Base-by-base conservation (phyloP, 2,888 invertebrate genomes). In the Caenorhabditis drosophilae region DNA sequence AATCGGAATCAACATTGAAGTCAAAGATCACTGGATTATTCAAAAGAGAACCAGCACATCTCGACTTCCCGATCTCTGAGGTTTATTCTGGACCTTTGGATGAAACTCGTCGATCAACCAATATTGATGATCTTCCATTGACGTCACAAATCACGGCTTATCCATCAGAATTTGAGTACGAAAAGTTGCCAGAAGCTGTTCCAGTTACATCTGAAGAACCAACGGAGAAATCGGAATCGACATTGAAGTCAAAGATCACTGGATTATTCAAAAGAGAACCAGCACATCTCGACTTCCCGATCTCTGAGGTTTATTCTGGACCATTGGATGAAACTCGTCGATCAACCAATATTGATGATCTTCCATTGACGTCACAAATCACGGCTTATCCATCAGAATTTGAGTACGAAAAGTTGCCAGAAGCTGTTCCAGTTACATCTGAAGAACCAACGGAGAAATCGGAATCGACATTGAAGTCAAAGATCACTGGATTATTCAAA, bases 231-330 rank as follows among this genome's bases (percentile, higher is more conserved):
- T 38, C 47, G 36, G 47, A 47, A 41, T 31, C 27, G 36, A 25
- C 35, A 27, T 20, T 45, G 36, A 53, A 53, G 25, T 41, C 40
- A 35, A 67, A 58, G 50, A 57, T 71, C 48, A 51, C 60, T 25
- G 68, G 69, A 23, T 56, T 69, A 46, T 64, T 57, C 50, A 47
- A 54, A 27, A 48, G 48, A 27, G 48, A 53, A 20, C 53, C 66
- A 11, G 60, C 74, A 44, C 73, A 74, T 26, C 49, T 53, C 16
- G 72, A 73, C 50, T 74, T 67, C 38, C 74, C 74, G 35, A 54
- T 51, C 16, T 58, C 60, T 44, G 70, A 67, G 27, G 25, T 35
- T 38, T 72, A 66, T 55, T 60, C 62, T 34, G 72, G 72, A 47
- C 66, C 69, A 45, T 35, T 71, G 23, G 73, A 76, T 22, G 51